phyloP scores from a whole-genome alignment of 2,797 vertebrate genomes.

The Lophotriccus pileatus region DNA sequence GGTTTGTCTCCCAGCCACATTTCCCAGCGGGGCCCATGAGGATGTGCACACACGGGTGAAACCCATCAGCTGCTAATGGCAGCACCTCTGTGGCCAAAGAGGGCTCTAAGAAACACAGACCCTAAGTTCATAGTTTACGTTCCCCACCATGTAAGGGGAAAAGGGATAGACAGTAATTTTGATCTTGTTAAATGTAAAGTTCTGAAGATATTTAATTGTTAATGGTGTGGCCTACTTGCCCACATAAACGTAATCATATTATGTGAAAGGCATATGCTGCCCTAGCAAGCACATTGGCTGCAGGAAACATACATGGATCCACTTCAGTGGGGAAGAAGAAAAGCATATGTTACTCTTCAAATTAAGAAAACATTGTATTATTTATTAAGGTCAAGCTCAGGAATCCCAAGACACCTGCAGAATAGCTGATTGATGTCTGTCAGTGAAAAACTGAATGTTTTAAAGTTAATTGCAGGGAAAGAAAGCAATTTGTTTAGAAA shows the following conservation, averaged over 20 bases:
- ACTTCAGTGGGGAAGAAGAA: background rate
- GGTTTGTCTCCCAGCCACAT: background rate
- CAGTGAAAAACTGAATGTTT: slow-evolving; percentile 38
- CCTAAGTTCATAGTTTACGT: background rate
- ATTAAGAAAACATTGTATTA: slow-evolving; percentile 10
- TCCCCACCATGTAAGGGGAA: rapidly evolving
- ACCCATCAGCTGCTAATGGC: background rate
- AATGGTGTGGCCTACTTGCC: background rate
- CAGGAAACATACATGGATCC: background rate
- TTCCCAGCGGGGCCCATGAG: background rate
- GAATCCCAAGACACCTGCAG: slow-evolving; percentile 26
- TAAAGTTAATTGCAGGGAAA: slow-evolving; percentile 56
- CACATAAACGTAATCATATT: background rate
- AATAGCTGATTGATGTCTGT: slow-evolving; percentile 27
- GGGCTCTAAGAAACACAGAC: background rate
- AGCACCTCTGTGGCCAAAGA: background rate
- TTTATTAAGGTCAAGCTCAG: slow-evolving; percentile 51
- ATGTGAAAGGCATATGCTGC: background rate
- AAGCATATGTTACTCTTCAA: slow-evolving; percentile 24
- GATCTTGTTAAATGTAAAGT: background rate
- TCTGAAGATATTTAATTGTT: background rate
- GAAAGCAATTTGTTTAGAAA: slow-evolving; percentile 43
- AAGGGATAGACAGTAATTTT: background rate
- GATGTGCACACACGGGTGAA: background rate
- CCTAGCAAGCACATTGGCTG: background rate